A percentile compares a stretch with the other conserved stretches of the same genome.
Conservation (phyloP, 2,113 vertebrate genomes). For the Oxygymnocypris stewartii region DNA sequence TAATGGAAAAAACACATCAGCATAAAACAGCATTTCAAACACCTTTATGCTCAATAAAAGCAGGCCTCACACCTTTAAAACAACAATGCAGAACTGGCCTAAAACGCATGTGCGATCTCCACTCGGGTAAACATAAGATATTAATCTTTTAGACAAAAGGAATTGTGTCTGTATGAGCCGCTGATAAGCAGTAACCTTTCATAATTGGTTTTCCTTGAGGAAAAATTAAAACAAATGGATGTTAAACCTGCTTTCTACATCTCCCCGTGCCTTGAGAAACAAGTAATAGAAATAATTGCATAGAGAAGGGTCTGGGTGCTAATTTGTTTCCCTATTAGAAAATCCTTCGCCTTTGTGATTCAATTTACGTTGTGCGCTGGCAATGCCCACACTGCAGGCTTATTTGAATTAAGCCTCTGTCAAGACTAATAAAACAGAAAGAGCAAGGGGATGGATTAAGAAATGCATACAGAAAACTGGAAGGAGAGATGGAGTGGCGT, state of each 20-base stretch:
- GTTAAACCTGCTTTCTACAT: slow-evolving; percentile 59
- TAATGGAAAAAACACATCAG: slow-evolving; percentile 64
- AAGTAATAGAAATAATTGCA: slow-evolving; percentile 63
- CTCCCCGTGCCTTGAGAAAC: slow-evolving; percentile 52
- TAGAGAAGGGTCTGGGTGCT: slow-evolving; percentile 59
- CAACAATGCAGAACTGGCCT: slow-evolving; percentile 58
- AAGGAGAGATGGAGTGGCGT: slow-evolving; percentile 55
- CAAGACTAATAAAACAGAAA: slow-evolving; percentile 61
- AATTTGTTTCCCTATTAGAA: slow-evolving; percentile 68
- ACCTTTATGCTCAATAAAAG: slow-evolving; percentile 60
- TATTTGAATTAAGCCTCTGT: slow-evolving; percentile 67
- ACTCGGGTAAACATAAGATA: slow-evolving; percentile 67
- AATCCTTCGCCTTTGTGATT: slow-evolving; percentile 60
- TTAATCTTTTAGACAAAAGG: slow-evolving; percentile 69
- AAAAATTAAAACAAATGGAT: slow-evolving; percentile 71
- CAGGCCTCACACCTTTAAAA: slow-evolving; percentile 30
- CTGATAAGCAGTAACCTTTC: slow-evolving; percentile 73
- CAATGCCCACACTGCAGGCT: slow-evolving; percentile 62
- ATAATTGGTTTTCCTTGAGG: slow-evolving; percentile 72
- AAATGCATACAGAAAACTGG: slow-evolving; percentile 55
- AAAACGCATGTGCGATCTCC: slow-evolving; percentile 54
- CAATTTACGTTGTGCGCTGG: slow-evolving; percentile 60
- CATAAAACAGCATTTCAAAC: slow-evolving; percentile 60
- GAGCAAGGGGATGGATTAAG: slow-evolving; percentile 48
- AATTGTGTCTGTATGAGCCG: slow-evolving; percentile 61